Conservation (phyloP, 2,113 vertebrate genomes). For the Ploceus nigricollis region DNA sequence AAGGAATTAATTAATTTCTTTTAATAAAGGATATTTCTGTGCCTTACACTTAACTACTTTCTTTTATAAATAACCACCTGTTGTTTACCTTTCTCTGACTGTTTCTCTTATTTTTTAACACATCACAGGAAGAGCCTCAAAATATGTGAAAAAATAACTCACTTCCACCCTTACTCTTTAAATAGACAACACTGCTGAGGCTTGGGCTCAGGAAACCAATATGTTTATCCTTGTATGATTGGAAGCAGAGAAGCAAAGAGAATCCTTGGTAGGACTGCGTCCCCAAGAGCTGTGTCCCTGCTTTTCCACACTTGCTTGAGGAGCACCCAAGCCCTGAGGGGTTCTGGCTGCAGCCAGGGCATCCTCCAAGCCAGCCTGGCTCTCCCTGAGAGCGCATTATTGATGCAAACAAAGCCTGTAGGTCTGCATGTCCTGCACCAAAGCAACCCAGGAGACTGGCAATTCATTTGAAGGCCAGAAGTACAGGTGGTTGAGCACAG, state of each 20-base stretch:
- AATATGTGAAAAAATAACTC: neutral
- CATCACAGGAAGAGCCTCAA: neutral
- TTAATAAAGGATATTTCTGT: neutral
- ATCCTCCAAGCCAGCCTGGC: neutral
- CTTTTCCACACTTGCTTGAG: neutral
- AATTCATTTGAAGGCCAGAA: neutral
- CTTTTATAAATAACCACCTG: neutral
- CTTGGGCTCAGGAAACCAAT: neutral
- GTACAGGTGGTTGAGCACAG: neutral
- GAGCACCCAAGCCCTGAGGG: neutral
- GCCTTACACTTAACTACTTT: neutral
- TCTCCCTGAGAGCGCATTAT: neutral
- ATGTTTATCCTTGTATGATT: neutral
- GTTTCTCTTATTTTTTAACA: neutral
- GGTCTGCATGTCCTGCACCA: neutral
- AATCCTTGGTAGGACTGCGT: neutral
- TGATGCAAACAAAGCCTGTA: neutral
- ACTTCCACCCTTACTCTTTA: neutral
- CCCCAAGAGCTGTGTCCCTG: neutral
- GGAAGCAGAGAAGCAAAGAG: neutral
- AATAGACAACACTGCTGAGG: neutral
- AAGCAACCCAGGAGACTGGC: neutral
- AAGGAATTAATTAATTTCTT: neutral
- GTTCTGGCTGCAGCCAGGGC: rapidly evolving
- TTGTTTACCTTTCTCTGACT: neutral